These are phyloP conservation scores for Pantelozetes paolii DNA, from an alignment of 2,888 invertebrate species.

Conservation along the genomic window DNA sequence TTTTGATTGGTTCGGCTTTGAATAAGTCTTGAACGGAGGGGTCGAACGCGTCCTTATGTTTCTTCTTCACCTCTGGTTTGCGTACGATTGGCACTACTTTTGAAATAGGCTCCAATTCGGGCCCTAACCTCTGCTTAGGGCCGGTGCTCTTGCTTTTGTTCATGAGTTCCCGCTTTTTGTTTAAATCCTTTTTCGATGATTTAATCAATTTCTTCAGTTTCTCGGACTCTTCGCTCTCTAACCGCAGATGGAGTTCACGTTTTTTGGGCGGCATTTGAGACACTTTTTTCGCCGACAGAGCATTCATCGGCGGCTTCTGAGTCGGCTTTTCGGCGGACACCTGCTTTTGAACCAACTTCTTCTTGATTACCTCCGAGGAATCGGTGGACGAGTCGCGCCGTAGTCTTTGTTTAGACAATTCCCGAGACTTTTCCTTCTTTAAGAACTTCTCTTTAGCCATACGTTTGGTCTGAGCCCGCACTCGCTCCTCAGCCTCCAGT, in stretches of 20 bases:
- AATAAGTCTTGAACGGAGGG: conserved; percentile 39
- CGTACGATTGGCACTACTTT: conserved; percentile 36
- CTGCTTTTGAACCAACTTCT: not conserved
- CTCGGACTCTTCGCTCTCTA: conserved; percentile 32
- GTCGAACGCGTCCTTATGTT: conserved; percentile 38
- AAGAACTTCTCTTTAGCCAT: conserved; percentile 23
- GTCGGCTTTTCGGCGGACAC: not conserved
- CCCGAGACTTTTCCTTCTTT: conserved; percentile 9
- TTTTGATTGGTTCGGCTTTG: conserved; percentile 40
- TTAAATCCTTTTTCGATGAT: conserved; percentile 40
- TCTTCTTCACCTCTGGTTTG: conserved; percentile 39
- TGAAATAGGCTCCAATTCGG: conserved; percentile 25
- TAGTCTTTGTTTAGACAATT: not conserved
- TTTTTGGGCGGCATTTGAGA: conserved; percentile 20
- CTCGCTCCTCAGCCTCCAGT: conserved; percentile 29
- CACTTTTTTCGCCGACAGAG: not conserved
- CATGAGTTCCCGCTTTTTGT: conserved; percentile 34
- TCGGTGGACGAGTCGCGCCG: not conserved
- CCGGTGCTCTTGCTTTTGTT: not conserved
- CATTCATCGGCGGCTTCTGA: not conserved
- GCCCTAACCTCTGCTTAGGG: not conserved
- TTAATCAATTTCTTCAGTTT: conserved; percentile 41
- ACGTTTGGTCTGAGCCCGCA: conserved; percentile 12
- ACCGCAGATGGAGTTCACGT: not conserved
- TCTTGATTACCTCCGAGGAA: not conserved